Percentiles rank a stretch among this genome's conserved stretches.
Conservation (phyloP, 2,888 invertebrate genomes). For the Mesodorylaimus sp. region DNA sequence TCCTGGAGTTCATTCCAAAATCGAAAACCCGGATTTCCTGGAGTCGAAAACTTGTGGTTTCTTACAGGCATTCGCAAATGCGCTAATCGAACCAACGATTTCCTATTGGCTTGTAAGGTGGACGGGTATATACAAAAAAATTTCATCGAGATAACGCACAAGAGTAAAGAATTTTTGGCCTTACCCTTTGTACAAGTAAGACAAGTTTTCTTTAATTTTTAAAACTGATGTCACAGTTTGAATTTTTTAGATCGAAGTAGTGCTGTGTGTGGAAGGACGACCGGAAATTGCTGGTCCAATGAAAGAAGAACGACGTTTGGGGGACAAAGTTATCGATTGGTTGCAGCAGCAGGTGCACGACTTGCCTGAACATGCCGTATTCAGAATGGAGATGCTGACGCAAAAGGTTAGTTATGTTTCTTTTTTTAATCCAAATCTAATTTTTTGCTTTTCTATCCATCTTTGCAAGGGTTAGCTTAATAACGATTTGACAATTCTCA, state of each 20-base stretch:
- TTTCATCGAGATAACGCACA: constrained; percentile 19
- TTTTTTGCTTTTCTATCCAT: background rate
- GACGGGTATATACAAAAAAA: constrained; percentile 23
- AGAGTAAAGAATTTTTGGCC: constrained; percentile 23
- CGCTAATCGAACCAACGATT: constrained; percentile 26
- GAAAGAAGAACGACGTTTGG: background rate
- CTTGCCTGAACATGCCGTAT: background rate
- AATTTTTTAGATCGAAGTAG: background rate
- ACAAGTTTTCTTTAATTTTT: background rate
- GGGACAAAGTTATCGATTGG: constrained; percentile 2
- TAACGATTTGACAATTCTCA: background rate
- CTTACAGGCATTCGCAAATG: constrained; percentile 22
- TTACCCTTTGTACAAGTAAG: constrained; percentile 24
- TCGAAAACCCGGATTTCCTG: too few relatives aligned
- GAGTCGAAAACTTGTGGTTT: too few relatives aligned
- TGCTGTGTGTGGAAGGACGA: background rate
- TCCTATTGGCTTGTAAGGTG: constrained; percentile 19
- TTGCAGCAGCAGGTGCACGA: background rate
- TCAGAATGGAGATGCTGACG: constrained; percentile 7
- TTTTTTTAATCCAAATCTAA: background rate
- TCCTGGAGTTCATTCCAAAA: too few relatives aligned
- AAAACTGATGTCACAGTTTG: background rate
- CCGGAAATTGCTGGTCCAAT: too few relatives aligned
- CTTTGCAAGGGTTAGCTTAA: background rate
- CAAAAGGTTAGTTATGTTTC: constrained; percentile 1